Base-by-base conservation (phyloP, 2,888 invertebrate genomes). In the Melipona bicolor region DNA sequence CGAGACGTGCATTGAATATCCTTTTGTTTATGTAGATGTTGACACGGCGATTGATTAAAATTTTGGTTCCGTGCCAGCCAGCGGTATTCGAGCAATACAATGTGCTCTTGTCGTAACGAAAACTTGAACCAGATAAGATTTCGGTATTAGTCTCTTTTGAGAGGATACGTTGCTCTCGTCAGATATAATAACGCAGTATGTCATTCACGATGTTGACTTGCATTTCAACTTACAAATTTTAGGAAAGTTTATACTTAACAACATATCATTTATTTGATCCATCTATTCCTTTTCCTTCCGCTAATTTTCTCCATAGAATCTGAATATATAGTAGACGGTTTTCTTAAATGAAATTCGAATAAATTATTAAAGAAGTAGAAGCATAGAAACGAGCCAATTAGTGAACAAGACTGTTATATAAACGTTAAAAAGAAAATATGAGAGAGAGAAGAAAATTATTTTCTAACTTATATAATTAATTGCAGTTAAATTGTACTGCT, bases 41-140 rank as follows among this genome's bases (percentile, higher is more conserved):
- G 54, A 32, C n/a, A 54, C 17, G 21, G 11, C 21, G 52, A 70
- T 61, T 6, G 49, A 59, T 61, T 24, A 56, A 59, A 59, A 49
- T 43, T 61, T 72, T 72, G 43, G 19, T 61, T 61, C 15, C 59
- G 59, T 61, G 43, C 43, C 59, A 72, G 17, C 3, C 17, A 17
- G 32, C 17, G n/a, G 21, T 27, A 69, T 69, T 70, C 32, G 36
- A 32, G 70, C 32, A 54, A 54, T 54, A 32, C 13, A 70, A 9
- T 70, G n/a, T 54, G 17, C 9, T 43, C 24, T 6, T 15, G 21
- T n/a, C 13, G 15, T 43, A 32, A 43, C 36, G 72, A 24, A 27
- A 59, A 56, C 72, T 59, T 49, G 49, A 72, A 59, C 19, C 43
- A 19, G 72, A 72, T 59, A 61, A 72, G 72, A 72, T 61, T 72